Base-by-base conservation (phyloP, 1,140 invertebrate genomes). In the Phymastichus coffea region DNA sequence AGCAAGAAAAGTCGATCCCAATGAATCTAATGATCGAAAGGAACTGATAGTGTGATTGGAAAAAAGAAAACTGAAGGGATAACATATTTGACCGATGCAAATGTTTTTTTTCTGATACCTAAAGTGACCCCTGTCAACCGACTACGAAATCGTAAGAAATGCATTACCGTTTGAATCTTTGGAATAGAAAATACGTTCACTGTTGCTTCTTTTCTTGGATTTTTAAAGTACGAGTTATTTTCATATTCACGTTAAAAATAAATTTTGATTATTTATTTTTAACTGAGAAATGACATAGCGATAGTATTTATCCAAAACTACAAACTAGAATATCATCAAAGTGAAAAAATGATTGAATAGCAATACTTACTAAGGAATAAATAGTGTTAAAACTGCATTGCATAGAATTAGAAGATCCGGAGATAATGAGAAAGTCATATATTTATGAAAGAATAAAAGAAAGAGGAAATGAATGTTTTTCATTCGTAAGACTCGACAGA, bases 1-100 rank as follows among this genome's bases (percentile, higher is more conserved):
- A 46, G 46, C 66, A 52, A 65, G 54, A 56, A 67, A 28, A 15
- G 37, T 15, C 28, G 51, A 58, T 58, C 47, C 47, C 56, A 47
- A 58, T 12, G 56, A 47, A 58, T 43, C 33, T 12, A 9, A 40
- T 54, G 46, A 40, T 17, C 41, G 51, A n/a, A n/a, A 48, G 41
- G 63, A 61, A 20, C 20, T 15, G 3, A 20, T 41, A 19, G 17
- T 41, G 4, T 4, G 3, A 17, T 19, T 44, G 20, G 7, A 25
- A n/a, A 25, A 23, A 23, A 22, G 49, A 8, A n/a, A 7, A 3
- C 2, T 8, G 49, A 33, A n/a, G n/a, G n/a, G n/a, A n/a, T n/a
- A n/a, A 35, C 35, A 47, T 26, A 41, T 33, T 58, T 55, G 30
- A 46, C 52, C 49, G 37, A 57, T 40, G 59, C 23, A 48, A 56